These are phyloP conservation scores for Scomberomorus guttatus DNA, from an alignment of 2,797 vertebrate species.

Conservation along the genomic window DNA sequence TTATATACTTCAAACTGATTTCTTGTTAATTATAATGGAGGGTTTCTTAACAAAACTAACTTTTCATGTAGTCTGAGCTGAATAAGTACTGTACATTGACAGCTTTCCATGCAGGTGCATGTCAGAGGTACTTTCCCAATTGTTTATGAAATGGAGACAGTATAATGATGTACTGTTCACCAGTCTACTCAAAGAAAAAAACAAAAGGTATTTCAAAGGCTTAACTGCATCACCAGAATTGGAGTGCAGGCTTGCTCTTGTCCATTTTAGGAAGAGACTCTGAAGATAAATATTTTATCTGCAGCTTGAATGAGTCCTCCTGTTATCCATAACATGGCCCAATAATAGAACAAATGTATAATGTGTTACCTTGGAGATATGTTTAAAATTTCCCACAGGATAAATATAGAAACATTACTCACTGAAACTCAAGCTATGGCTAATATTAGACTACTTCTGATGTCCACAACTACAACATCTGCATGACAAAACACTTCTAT, in stretches of 20 bases:
- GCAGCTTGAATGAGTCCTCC: slow-evolving; percentile 33
- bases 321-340: neutral
- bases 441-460: slow-evolving; percentile 43
- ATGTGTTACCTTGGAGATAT: slow-evolving; percentile 3
- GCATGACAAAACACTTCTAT: slow-evolving; percentile 13
- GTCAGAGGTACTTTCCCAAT: slow-evolving; percentile 20
- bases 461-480: neutral
- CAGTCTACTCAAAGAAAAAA: neutral
- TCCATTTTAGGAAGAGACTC: slow-evolving; percentile 63
- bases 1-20: neutral
- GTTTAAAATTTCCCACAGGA: slow-evolving; percentile 12
- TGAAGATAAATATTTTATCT: slow-evolving; percentile 39
- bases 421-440: slow-evolving; percentile 15
- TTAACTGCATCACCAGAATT: neutral
- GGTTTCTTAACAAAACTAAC: neutral
- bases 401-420: slow-evolving; percentile 53
- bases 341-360: neutral
- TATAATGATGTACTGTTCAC: neutral
- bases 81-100: too few species aligned
- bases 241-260: slow-evolving; percentile 8
- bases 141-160: neutral
- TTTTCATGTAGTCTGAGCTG: neutral
- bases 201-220: too few species aligned
- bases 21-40: neutral
- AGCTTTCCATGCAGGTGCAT: neutral